Evolutionary conservation across 2,113 vertebrate species (phyloP).

Genomic region (Ascaphus truei): DNA sequence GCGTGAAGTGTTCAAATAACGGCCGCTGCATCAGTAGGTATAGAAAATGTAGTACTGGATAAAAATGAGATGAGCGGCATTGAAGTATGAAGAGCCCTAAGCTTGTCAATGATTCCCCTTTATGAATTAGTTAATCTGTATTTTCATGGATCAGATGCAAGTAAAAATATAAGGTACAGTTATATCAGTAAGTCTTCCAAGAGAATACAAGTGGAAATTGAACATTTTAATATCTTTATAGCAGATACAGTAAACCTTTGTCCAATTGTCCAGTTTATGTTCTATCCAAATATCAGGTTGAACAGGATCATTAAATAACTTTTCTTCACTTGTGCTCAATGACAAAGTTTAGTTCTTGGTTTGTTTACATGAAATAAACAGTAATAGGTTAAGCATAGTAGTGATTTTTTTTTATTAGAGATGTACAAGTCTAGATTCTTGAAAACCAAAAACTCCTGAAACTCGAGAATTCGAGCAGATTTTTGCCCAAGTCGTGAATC

Average conservation of each 20-base stretch:
- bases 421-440: too few relatives aligned
- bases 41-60: constrained; percentile 26
- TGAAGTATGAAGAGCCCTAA: constrained; percentile 15
- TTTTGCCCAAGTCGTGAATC: too few relatives aligned
- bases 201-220: constrained; percentile 8
- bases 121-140: constrained; percentile 27
- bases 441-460: too few relatives aligned
- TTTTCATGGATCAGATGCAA: constrained; percentile 27
- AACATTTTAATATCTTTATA: constrained; percentile 7
- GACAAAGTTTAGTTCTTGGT: too few relatives aligned
- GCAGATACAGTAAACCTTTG: constrained; percentile 12
- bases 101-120: constrained; percentile 24
- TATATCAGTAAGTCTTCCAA: background rate
- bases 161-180: constrained; percentile 19
- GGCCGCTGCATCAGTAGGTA: too few relatives aligned
- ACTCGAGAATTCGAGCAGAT: too few relatives aligned
- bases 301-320: background rate
- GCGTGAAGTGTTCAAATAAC: too few relatives aligned
- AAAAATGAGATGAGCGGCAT: constrained; percentile 15
- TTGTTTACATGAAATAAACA: too few relatives aligned
- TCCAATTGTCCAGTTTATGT: constrained; percentile 2
- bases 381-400: too few relatives aligned
- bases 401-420: too few relatives aligned
- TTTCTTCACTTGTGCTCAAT: background rate
- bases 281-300: background rate